Conservation (phyloP, 1,140 invertebrate genomes). For the Agrypnia vestita region DNA sequence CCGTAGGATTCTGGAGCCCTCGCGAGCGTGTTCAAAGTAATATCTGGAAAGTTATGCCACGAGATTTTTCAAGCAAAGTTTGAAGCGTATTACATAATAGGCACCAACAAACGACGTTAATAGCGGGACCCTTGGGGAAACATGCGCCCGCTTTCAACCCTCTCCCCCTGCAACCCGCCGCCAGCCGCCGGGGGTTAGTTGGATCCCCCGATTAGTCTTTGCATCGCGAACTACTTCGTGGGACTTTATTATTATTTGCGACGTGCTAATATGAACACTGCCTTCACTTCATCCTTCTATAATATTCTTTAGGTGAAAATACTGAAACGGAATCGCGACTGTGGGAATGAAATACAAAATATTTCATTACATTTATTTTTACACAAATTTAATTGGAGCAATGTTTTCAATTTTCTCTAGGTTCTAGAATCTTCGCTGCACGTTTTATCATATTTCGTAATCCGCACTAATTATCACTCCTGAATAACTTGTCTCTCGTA, state of each 20-base stretch:
- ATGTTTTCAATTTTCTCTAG: too few species aligned
- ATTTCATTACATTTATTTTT: too few species aligned
- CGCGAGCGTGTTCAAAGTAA: conserved; percentile 18
- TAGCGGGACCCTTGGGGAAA: conserved; percentile 24
- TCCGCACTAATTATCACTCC: too few species aligned
- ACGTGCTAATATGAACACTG: not conserved
- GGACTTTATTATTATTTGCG: not conserved
- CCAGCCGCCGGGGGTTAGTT: not conserved
- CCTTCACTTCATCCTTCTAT: too few species aligned
- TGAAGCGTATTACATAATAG: conserved; percentile 36
- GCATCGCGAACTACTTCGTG: not conserved
- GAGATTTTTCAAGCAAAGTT: conserved; percentile 42
- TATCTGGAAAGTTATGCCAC: conserved; percentile 27
- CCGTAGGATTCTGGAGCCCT: not conserved
- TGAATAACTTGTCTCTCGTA: too few species aligned
- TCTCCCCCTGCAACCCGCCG: not conserved
- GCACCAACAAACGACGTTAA: conserved; percentile 43
- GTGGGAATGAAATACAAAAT: too few species aligned
- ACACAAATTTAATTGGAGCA: too few species aligned
- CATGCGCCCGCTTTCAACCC: conserved; percentile 23
- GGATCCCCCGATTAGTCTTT: not conserved
- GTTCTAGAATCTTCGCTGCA: too few species aligned
- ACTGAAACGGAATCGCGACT: too few species aligned
- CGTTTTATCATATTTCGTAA: too few species aligned
- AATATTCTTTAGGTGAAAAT: too few species aligned